phyloP scores from a whole-genome alignment of 2,113 vertebrate species.

The Chunga burmeisteri region DNA sequence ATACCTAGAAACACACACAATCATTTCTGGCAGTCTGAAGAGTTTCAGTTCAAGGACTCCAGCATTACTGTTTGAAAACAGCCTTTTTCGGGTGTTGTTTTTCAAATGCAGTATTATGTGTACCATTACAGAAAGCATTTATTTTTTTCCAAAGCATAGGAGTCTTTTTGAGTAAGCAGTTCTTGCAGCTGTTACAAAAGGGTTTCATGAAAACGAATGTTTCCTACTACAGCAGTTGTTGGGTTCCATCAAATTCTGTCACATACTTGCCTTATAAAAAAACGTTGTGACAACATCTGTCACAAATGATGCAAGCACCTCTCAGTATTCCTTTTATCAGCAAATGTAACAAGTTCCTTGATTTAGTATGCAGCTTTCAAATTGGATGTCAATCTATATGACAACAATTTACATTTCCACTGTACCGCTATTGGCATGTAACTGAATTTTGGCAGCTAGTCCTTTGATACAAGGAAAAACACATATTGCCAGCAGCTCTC shows the following conservation, averaged over 20 bases:
- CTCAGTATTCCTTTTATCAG: constrained; percentile 12
- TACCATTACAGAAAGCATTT: background rate
- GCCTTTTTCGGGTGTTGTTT: background rate
- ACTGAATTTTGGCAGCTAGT: background rate
- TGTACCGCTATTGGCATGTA: background rate
- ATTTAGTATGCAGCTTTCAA: constrained; percentile 22
- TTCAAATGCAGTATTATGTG: background rate
- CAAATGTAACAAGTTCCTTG: constrained; percentile 18
- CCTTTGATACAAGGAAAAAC: background rate
- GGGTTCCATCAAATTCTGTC: constrained; percentile 24
- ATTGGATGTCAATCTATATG: background rate
- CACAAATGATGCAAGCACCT: constrained; percentile 11
- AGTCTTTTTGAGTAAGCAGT: background rate
- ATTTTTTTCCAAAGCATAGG: background rate
- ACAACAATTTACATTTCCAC: constrained; percentile 34
- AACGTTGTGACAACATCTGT: constrained; percentile 30
- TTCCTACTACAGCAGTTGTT: background rate
- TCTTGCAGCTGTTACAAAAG: background rate
- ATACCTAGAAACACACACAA: background rate
- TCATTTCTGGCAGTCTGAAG: background rate
- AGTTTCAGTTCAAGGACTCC: background rate
- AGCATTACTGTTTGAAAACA: background rate
- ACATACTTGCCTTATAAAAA: constrained; percentile 8
- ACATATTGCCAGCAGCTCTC: background rate
- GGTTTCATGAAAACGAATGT: constrained; percentile 4